Base-by-base conservation (phyloP, 2,888 invertebrate genomes). In the Rhagium mordax region DNA sequence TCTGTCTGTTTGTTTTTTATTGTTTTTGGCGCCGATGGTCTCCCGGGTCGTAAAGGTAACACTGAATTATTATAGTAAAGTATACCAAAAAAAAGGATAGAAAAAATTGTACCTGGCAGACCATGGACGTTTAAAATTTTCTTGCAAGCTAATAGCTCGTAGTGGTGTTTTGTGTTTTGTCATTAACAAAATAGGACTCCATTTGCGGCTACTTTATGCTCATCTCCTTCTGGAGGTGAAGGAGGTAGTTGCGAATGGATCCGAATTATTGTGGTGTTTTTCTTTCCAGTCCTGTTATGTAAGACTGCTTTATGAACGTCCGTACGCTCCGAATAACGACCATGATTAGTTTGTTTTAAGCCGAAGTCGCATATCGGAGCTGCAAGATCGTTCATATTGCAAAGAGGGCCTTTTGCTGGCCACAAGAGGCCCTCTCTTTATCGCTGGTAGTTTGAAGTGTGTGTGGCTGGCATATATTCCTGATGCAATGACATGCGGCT, bases 401-500 rank as follows among this genome's bases (percentile, higher is more conserved):
- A 41, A 29, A 65, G 18, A 27, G 20, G 33, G 59, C 10, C 33
- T 65, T 33, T 20, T 27, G 13, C 47, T 47, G 18, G 49, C 64
- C 64, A 49, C 8, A n/a, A 21, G 16, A 33, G 53, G 33, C 33
- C 33, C 49, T 16, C 13, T 65, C 53, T 33, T 33, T 64, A 27
- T 24, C 7, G 65, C 65, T 65, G 27, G 53, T 65, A 65, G 65
- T 65, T 53, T 65, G 51, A 53, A 15, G 53, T 53, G 53, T 53
- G 53, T 65, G 53, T 65, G 65, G 65, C 70, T 73, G 83, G 83
- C 81, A 81, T 84, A 83, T 74, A 84, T 85, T 86, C 85, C 85
- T 85, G 84, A 86, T 86, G 86, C 86, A 86, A 85, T 86, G 85
- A 86, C 82, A 79, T 84, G 83, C 84, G 81, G 81, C 84, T 82